phyloP scores from a whole-genome alignment of 2,113 vertebrate species.

The Syrmaticus mikado region DNA sequence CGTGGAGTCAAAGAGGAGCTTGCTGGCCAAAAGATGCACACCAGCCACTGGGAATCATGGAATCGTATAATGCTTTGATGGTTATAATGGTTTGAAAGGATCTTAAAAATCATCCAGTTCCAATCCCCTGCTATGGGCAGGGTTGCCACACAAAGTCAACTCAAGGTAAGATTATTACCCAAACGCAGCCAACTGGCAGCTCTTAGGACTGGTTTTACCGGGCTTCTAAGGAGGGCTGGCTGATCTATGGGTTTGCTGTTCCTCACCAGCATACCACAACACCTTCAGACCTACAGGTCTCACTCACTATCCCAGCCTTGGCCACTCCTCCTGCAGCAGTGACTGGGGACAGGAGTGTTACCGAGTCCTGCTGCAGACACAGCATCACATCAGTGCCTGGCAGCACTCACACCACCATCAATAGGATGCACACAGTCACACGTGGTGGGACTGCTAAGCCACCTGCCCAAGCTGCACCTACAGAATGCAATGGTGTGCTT shows the following conservation, averaged over 20 bases:
- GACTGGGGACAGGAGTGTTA: neutral
- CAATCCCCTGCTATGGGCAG: neutral
- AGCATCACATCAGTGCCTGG: neutral
- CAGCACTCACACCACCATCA: neutral
- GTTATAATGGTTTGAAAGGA: neutral
- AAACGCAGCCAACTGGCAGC: fast-evolving
- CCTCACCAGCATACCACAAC: neutral
- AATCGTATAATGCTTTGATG: neutral
- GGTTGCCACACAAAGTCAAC: neutral
- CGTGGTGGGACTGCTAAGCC: neutral
- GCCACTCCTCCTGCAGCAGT: fast-evolving
- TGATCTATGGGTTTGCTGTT: neutral
- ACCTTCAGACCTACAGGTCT: neutral
- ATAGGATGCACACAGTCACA: neutral
- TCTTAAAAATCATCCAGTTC: neutral
- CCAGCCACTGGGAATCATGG: fast-evolving
- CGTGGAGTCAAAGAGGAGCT: neutral
- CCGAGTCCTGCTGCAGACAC: neutral
- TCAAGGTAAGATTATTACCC: neutral
- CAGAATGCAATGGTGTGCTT: fast-evolving
- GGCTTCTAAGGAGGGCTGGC: neutral
- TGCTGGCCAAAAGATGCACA: neutral
- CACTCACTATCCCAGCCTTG: fast-evolving
- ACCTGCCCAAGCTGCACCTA: neutral
- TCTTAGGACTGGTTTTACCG: neutral